These are phyloP conservation scores for Dasyornis broadbenti DNA, from an alignment of 2,113 vertebrate species.

Conservation along the genomic window DNA sequence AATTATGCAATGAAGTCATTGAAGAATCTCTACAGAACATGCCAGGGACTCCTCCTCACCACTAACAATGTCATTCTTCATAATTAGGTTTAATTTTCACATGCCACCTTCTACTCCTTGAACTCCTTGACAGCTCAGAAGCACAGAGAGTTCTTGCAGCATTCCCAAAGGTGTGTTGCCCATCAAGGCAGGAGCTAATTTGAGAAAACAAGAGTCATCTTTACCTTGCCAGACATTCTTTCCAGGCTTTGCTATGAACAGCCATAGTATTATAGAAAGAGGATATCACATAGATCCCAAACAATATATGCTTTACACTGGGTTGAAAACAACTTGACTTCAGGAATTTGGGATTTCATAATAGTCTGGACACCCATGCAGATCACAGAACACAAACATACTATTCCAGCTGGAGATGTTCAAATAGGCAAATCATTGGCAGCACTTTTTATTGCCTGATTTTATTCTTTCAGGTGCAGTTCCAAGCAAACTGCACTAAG, in stretches of 20 bases:
- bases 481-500: neutral
- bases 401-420: neutral
- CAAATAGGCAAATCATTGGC: neutral
- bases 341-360: neutral
- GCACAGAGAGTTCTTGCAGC: neutral
- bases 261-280: neutral
- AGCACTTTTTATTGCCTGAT: neutral
- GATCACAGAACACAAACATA: neutral
- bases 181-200: neutral
- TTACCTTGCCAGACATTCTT: neutral
- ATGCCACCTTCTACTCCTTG: neutral
- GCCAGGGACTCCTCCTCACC: neutral
- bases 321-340: neutral
- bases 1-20: neutral
- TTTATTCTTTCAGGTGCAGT: neutral
- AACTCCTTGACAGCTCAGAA: neutral
- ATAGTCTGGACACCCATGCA: neutral
- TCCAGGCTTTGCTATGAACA: neutral
- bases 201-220: neutral
- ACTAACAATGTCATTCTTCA: neutral
- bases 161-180: neutral
- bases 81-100: conserved; percentile 19
- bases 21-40: neutral
- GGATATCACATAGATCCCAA: neutral
- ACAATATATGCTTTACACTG: neutral